Base-by-base conservation (phyloP, 2,113 vertebrate species). In the Leptodactylus fuscus region DNA sequence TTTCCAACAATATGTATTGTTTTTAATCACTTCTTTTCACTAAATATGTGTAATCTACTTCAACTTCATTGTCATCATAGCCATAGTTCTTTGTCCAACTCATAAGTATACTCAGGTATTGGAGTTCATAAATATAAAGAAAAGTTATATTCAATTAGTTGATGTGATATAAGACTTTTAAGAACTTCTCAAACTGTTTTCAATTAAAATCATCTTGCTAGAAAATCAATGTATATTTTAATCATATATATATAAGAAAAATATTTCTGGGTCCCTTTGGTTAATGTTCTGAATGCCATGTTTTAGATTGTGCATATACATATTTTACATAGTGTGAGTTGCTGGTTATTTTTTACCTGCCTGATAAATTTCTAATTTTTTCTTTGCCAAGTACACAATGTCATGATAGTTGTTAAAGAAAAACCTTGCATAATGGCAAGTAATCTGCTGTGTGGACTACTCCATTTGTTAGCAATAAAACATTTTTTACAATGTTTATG, bases 401-500 rank as follows among this genome's bases (percentile, higher is more conserved):
- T 76, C 29, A 76, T 49, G 51, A 51, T 32, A 51, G 32, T 32
- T 76, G 44, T 29, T 51, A 51, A 27, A 51, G 22, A 76, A 32
- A 18, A 81, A 32, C 38, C 18, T 48, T 70, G 32, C 32, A 38
- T 69, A 36, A 38, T 69, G 65, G 20, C 38, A 48, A 69, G 65
- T 32, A 48, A 67, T 55, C 60, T 67, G 29, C 48, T 71, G 34
- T 83, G 71, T 74, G 46, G 65, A 83, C 81, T 73, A 34, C 49
- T 73, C 67, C 34, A 83, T n/a, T 75, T 55, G 81, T 62, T 75
- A 83, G 53, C 51, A 83, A 83, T 75, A 83, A 75, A 83, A 55
- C 38, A 16, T 62, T 83, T 41, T 60, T 46, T 73, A 75, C 24
- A 83, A 34, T 81, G 58, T 48, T 49, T 15, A 29, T 41, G 22